phyloP scores from a whole-genome alignment of 2,888 invertebrate genomes.

The Bedellia somnulentella region DNA sequence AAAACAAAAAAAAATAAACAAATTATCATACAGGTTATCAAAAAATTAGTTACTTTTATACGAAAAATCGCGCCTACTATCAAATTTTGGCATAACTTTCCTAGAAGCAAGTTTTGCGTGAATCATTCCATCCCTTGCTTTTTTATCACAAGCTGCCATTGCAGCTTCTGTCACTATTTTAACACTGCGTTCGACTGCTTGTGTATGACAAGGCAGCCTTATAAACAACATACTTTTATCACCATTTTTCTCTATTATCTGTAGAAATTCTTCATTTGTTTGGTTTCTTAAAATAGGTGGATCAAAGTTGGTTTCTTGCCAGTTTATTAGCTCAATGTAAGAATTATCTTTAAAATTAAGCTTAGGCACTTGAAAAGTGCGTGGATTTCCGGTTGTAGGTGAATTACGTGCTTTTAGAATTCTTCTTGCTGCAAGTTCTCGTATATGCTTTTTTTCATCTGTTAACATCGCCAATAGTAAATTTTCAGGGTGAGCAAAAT shows the following conservation, averaged over 20 bases:
- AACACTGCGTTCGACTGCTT: constrained; percentile 5
- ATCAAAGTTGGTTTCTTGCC: constrained; percentile 8
- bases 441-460: not conserved
- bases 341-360: constrained; percentile 7
- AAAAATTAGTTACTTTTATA: too few species aligned
- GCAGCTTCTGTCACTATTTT: constrained; percentile 7
- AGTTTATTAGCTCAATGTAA: constrained; percentile 9
- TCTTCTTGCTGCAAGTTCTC: not conserved
- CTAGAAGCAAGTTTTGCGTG: constrained; percentile 6
- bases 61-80: too few species aligned
- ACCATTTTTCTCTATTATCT: constrained; percentile 1
- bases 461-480: not conserved
- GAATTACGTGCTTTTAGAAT: constrained; percentile 1
- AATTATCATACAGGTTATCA: too few species aligned
- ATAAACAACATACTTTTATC: constrained; percentile 1
- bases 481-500: constrained; percentile 2
- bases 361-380: constrained; percentile 7
- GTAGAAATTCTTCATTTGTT: not conserved
- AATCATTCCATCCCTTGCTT: constrained; percentile 7
- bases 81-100: constrained; percentile 5
- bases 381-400: not conserved
- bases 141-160: constrained; percentile 6
- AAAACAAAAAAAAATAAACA: too few species aligned
- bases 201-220: constrained; percentile 4
- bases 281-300: constrained; percentile 1